phyloP scores from a whole-genome alignment of 2,113 vertebrate genomes.

The Lichenostomus cassidix region DNA sequence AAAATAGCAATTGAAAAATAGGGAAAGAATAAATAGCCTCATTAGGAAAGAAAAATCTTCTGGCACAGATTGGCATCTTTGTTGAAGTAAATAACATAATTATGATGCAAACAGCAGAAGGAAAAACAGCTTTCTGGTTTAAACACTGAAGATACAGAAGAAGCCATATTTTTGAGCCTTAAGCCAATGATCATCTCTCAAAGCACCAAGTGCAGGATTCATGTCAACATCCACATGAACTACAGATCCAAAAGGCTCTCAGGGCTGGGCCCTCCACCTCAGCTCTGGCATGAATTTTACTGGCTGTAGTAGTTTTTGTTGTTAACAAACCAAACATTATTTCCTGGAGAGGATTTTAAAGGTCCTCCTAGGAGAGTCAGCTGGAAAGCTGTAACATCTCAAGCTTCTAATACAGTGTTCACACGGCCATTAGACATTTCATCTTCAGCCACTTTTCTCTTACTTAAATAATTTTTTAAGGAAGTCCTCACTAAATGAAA shows the following conservation, averaged over 20 bases:
- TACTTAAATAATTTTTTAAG: not conserved
- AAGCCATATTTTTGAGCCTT: not conserved
- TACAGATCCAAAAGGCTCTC: not conserved
- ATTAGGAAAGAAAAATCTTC: not conserved
- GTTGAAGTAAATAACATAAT: not conserved
- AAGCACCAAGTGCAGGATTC: not conserved
- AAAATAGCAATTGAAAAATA: not conserved
- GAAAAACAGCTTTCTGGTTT: not conserved
- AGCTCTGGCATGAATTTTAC: not conserved
- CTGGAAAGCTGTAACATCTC: not conserved
- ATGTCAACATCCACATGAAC: not conserved
- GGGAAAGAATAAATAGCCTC: not conserved
- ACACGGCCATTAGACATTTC: not conserved
- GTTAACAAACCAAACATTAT: not conserved
- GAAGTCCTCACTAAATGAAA: not conserved
- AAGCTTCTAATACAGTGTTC: not conserved
- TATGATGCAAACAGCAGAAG: not conserved
- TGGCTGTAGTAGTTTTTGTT: not conserved
- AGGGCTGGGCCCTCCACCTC: not conserved
- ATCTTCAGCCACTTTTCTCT: not conserved
- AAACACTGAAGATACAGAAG: not conserved
- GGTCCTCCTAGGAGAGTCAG: not conserved
- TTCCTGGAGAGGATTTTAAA: constrained; percentile 2
- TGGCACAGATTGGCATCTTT: not conserved
- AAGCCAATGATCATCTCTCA: not conserved